A percentile compares a stretch with the other conserved stretches of the same genome.
Conservation (phyloP, 2,888 invertebrate genomes). For the Ophion ventricosus region DNA sequence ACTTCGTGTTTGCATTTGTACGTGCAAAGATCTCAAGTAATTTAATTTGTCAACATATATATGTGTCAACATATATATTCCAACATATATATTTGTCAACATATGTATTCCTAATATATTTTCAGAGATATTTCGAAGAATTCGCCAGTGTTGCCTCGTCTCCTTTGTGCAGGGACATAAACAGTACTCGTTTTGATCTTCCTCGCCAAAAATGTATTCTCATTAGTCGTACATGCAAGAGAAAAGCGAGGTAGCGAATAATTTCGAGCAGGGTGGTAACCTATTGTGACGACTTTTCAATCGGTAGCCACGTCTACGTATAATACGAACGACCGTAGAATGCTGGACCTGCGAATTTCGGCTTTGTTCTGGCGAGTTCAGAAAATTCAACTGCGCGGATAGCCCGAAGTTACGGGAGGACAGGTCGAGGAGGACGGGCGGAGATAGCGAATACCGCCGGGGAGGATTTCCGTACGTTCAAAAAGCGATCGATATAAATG, state of each 20-base stretch:
- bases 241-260: slow-evolving; percentile 16
- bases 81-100: not conserved
- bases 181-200: not conserved
- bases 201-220: slow-evolving; percentile 46
- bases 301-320: not conserved
- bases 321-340: not conserved
- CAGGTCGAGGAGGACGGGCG: not conserved
- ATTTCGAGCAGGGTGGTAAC: not conserved
- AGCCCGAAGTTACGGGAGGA: slow-evolving; percentile 42
- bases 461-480: not conserved
- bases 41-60: not conserved
- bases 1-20: not conserved
- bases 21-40: not conserved
- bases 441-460: slow-evolving; percentile 8
- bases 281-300: slow-evolving; percentile 35
- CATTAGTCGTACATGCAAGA: slow-evolving; percentile 42
- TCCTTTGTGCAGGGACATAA: not conserved
- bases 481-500: slow-evolving; percentile 32
- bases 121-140: not conserved
- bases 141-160: not conserved
- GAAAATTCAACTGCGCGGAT: slow-evolving; percentile 46
- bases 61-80: no score
- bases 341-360: slow-evolving; percentile 15
- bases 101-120: not conserved
- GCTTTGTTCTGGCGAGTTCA: slow-evolving; percentile 17